Evolutionary conservation across 2,888 invertebrate species (phyloP), one percentile per base, ranked within the genome.

Genomic region (Ernsta delagoae): DNA sequence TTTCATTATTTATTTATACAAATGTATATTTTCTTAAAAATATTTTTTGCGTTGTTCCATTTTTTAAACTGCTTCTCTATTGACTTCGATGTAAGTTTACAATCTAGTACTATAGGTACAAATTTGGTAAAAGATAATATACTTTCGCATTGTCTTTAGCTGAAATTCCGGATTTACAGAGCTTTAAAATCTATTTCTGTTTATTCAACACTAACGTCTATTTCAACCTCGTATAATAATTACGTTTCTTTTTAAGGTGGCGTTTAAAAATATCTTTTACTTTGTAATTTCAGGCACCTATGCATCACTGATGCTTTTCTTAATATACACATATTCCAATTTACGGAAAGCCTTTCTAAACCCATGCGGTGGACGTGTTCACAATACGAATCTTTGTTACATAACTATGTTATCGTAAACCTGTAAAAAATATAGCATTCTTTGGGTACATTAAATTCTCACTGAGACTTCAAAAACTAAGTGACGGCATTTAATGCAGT

Each of bases 361-460:
- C 78, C 82, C 77, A 82, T 83, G 83, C 80, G 82, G 85, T 90
- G 91, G 90, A 91, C 90, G 91, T 89, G 85, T 88, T 86, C 77
- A 81, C 79, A 69, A 82, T 83, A 78, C 74, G 76, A 84, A 81
- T 86, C 79, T 84, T 82, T 79, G 80, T 82, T 83, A 81, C 79
- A 81, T 84, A 85, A 83, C 83, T 85, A 82, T 78, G 80, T 81
- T 80, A 81, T 84, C 86, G 81, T 91, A 91, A 85, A 91, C 87
- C 86, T 89, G 91, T 89, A 88, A 91, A 92, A 92, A 92, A 92
- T 91, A 91, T 88, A 87, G 84, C 83, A 82, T 86, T 85, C 81
- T 86, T 84, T 84, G 81, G 85, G 83, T 87, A 87, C 83, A 84
- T 83, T 83, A 77, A 76, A 79, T 79, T 81, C 75, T 82, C 82